Evolutionary conservation across 2,113 vertebrate species (phyloP), one percentile per base, ranked within the genome.

Genomic region (Hypocryptadius cinnamomeus): DNA sequence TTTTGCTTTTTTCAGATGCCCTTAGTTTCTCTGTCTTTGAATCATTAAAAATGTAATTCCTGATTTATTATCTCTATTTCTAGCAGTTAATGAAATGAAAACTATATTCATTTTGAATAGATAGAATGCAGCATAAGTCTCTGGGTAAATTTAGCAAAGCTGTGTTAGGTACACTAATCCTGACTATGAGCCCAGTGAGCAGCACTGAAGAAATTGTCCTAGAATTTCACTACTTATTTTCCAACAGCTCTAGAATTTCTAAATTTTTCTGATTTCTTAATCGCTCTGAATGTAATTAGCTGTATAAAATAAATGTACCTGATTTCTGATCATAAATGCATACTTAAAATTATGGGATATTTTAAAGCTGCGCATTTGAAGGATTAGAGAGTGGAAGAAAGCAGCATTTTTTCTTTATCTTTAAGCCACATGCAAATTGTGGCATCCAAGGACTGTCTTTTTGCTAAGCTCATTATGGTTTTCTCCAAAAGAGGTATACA

Each of bases 381-480:
- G 93, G 93, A 95, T 90, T 89, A 85, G 40, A 47, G 35, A 71
- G 56, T 0, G 3, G 45, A 81, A 69, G 72, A 80, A 92, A 86
- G 87, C 53, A 92, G 47, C 31, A 45, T 10, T 7, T 48, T 68
- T 84, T 27, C 56, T 92, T 97, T 97, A 96, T 97, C 96, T 96
- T 77, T 85, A 63, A 86, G 79, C 89, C 79, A 69, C 78, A 74
- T 42, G 56, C 94, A 94, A 95, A 93, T 88, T 87, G 79, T 77
- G 79, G 89, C 86, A 84, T 79, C 70, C 74, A 86, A 92, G 79
- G 79, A 64, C 71, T 44, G 10, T 40, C 42, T 90, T 64, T 95
- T 70, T 77, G 96, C 97, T 97, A 96, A 97, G 92, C 92, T 73
- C 82, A 53, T 3, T 47, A 37, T 10, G 37, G 71, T 85, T 97